phyloP scores from a whole-genome alignment of 37 sponge, comb jelly and placozoan genomes.

The Theonella swinhoei region DNA sequence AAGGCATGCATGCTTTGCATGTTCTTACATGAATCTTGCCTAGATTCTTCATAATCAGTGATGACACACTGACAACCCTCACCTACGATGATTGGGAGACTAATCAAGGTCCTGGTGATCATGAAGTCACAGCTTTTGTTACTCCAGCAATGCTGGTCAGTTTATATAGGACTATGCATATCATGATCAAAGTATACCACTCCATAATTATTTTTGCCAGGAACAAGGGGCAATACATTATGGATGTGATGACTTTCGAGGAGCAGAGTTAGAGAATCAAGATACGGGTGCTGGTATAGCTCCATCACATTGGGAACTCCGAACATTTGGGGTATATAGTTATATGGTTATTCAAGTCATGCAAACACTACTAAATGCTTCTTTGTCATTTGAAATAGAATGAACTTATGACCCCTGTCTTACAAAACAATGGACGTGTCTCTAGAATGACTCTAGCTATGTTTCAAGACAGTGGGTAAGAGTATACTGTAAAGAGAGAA shows the following conservation, averaged over 20 bases:
- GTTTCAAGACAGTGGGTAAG: slow-evolving; percentile 80
- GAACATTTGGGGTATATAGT: slow-evolving; percentile 58
- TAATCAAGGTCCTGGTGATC: not conserved
- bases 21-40: no score
- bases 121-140: slow-evolving; percentile 44
- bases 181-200: no score
- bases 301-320: slow-evolving; percentile 79
- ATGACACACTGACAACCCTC: no score
- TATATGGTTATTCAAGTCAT: no score
- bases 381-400: slow-evolving; percentile 51
- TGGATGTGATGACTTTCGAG: slow-evolving; percentile 55
- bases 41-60: no score
- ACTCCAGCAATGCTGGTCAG: slow-evolving; percentile 70
- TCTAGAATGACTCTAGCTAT: slow-evolving; percentile 70
- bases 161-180: no score
- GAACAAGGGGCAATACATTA: slow-evolving; percentile 59
- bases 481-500: no score
- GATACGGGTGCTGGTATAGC: slow-evolving; percentile 66
- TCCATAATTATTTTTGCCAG: no score
- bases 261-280: slow-evolving; percentile 86
- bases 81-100: slow-evolving; percentile 54
- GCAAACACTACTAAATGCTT: no score
- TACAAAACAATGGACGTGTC: slow-evolving; percentile 65
- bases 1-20: no score
- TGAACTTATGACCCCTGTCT: slow-evolving; percentile 80